Percentiles rank a stretch among this genome's conserved stretches.
phyloP scores from a whole-genome alignment of 2,797 vertebrate species.

The Mormyrus hasselquistii region DNA sequence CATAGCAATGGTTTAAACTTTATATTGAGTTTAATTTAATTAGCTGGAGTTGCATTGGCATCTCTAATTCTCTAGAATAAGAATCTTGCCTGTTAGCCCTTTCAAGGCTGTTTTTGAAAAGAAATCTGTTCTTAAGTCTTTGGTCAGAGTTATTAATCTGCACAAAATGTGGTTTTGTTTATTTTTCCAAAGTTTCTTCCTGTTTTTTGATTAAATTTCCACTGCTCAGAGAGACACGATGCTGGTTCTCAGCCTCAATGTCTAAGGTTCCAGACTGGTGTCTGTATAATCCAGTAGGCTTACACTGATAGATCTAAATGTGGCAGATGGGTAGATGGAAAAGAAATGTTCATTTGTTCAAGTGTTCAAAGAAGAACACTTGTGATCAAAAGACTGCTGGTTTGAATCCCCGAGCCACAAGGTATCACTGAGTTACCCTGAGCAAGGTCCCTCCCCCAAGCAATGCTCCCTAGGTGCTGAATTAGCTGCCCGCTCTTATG shows the following conservation, averaged over 20 bases:
- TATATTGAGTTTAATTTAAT: neutral
- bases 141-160: neutral
- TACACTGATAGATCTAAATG: neutral
- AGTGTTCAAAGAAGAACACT: neutral
- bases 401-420: neutral
- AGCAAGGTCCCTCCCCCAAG: neutral
- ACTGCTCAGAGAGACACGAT: neutral
- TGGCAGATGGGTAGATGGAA: neutral
- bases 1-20: neutral
- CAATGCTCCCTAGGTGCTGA: neutral
- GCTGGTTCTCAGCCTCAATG: neutral
- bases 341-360: neutral
- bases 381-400: neutral
- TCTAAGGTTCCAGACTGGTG: neutral
- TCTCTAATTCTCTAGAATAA: neutral
- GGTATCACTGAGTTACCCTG: neutral
- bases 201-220: neutral
- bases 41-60: neutral
- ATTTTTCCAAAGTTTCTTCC: neutral
- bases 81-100: neutral
- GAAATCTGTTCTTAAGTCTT: neutral
- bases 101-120: neutral
- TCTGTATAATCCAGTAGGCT: neutral
- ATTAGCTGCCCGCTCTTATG: neutral
- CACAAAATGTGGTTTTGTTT: neutral